phyloP scores from a whole-genome alignment of 2,113 vertebrate species.

The Meleagris gallopavo region DNA sequence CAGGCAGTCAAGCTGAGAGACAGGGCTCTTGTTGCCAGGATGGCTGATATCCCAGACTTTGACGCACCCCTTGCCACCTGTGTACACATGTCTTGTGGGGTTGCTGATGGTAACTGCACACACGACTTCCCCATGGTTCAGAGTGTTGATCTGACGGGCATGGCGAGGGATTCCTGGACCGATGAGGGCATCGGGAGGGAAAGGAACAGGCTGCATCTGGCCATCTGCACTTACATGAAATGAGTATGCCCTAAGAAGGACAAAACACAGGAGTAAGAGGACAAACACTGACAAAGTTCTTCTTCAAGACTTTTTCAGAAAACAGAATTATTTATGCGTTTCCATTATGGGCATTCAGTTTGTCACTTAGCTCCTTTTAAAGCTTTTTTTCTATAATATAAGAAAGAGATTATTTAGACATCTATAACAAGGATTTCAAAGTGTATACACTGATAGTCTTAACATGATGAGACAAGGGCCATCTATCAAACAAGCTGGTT shows the following conservation, averaged over 20 bases:
- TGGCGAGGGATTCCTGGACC: constrained; percentile 86
- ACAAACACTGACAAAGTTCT: neutral
- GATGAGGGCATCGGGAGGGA: constrained; percentile 86
- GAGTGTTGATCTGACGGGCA: constrained; percentile 86
- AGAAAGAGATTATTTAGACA: neutral
- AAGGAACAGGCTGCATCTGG: constrained; percentile 88
- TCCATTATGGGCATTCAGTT: neutral
- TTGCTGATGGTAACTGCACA: constrained; percentile 88
- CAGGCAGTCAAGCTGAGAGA: constrained; percentile 88
- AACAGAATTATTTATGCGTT: neutral
- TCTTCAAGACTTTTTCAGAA: neutral
- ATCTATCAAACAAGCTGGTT: neutral
- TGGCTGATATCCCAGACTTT: constrained; percentile 89
- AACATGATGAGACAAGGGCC: neutral
- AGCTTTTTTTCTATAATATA: neutral
- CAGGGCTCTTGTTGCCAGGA: constrained; percentile 86
- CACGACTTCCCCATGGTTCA: constrained; percentile 86
- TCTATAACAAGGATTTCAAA: neutral
- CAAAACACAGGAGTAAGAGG: neutral
- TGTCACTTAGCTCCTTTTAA: neutral
- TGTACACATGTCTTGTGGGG: constrained; percentile 85
- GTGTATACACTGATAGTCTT: neutral
- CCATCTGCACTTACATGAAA: constrained; percentile 87
- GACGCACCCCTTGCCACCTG: constrained; percentile 85
- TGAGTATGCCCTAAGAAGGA: constrained; percentile 79